Evolutionary conservation across 1,140 invertebrate species (phyloP).

Genomic region (Bombus haemorrhoidalis): DNA sequence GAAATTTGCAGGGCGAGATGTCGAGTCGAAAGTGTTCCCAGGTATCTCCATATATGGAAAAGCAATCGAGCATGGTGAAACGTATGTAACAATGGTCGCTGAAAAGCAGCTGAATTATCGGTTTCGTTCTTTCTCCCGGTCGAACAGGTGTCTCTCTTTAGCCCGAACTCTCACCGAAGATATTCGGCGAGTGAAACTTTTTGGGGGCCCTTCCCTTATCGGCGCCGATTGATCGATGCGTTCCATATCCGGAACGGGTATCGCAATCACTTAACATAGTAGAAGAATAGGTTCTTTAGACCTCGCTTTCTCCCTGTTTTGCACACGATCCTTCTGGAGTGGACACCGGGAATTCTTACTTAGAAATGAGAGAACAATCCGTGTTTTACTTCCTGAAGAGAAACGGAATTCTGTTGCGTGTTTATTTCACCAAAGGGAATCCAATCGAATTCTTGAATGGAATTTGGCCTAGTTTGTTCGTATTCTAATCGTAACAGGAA

Average conservation of each 20-base stretch:
- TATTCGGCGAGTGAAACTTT: slow-evolving; percentile 78
- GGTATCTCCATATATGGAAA: not conserved
- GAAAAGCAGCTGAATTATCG: slow-evolving; percentile 42
- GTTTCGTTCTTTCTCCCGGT: not conserved
- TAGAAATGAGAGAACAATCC: slow-evolving; percentile 15
- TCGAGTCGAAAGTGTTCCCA: not conserved
- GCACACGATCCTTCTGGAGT: not conserved
- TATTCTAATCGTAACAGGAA: not conserved
- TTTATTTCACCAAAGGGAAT: not conserved
- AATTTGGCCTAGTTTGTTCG: not conserved
- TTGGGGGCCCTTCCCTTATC: slow-evolving; percentile 60
- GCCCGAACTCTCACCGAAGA: slow-evolving; percentile 75
- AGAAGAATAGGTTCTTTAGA: slow-evolving; percentile 57
- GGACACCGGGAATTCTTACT: not conserved
- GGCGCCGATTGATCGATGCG: slow-evolving; percentile 25
- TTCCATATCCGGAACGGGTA: slow-evolving; percentile 8
- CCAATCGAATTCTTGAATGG: not conserved
- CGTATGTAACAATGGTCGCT: slow-evolving; percentile 33
- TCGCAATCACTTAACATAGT: slow-evolving; percentile 6
- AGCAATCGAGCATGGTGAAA: slow-evolving; percentile 26
- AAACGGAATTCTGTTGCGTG: slow-evolving; percentile 26
- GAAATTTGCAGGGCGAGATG: not conserved
- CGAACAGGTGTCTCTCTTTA: not conserved
- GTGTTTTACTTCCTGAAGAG: not conserved
- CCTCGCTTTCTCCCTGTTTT: slow-evolving; percentile 22